Percentiles rank a stretch among this genome's conserved stretches.
These are phyloP conservation scores for Pangasius mekongensis DNA, from an alignment of 2,797 vertebrate genomes.

Conservation along the genomic window DNA sequence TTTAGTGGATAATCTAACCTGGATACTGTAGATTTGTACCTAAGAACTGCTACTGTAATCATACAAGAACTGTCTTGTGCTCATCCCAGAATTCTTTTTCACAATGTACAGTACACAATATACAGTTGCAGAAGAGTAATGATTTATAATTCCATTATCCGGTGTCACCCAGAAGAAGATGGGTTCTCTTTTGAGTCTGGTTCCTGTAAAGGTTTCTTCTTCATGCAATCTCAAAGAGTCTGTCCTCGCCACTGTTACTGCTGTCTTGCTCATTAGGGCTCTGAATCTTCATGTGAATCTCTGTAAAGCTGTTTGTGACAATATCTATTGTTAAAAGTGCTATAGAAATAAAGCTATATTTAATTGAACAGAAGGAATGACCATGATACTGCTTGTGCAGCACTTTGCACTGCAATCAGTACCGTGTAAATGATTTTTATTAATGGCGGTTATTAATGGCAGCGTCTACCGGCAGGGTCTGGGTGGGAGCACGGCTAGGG, in stretches of 20 bases:
- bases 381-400: background rate
- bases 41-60: background rate
- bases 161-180: background rate
- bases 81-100: background rate
- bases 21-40: background rate
- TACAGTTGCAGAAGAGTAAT: background rate
- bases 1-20: background rate
- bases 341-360: background rate
- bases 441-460: background rate
- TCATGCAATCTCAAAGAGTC: background rate
- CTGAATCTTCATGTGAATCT: background rate
- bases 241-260: background rate
- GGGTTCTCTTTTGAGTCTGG: background rate
- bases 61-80: background rate
- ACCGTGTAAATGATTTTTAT: background rate
- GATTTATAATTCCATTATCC: background rate
- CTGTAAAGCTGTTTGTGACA: constrained; percentile 5
- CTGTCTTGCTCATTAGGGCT: background rate
- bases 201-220: background rate
- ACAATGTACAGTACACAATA: background rate
- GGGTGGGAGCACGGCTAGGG: constrained; percentile 5
- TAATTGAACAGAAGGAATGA: background rate
- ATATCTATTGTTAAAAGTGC: background rate
- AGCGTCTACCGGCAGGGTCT: background rate
- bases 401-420: background rate